phyloP scores from a whole-genome alignment of 1,140 invertebrate species.

The Mamestra configurata region DNA sequence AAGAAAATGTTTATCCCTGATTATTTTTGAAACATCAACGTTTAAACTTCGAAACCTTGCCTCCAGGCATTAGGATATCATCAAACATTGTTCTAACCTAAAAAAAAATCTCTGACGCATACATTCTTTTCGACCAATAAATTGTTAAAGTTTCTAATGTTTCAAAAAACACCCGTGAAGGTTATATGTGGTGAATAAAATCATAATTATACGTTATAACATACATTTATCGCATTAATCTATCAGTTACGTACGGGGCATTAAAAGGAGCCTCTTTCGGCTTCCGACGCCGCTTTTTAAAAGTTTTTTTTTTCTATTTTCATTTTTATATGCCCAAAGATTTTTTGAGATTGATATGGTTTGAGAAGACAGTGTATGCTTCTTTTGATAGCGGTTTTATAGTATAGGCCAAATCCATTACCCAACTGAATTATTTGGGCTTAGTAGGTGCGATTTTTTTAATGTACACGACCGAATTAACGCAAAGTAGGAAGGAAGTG shows the following conservation, averaged over 20 bases:
- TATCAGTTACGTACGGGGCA: conserved; percentile 64
- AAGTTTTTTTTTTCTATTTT: not conserved
- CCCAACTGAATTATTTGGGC: no score
- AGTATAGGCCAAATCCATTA: no score
- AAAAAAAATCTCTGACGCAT: conserved; percentile 12
- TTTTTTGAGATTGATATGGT: not conserved
- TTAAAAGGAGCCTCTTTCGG: conserved; percentile 58
- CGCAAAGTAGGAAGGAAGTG: no score
- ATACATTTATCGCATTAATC: conserved; percentile 79
- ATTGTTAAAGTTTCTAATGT: conserved; percentile 51
- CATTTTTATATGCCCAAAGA: not conserved
- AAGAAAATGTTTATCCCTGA: no score
- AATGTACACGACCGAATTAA: no score
- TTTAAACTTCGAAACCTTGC: no score
- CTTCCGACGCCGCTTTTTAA: conserved; percentile 68
- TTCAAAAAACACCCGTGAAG: conserved; percentile 53
- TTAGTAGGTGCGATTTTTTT: no score
- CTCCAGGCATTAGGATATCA: no score
- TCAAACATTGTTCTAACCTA: not conserved
- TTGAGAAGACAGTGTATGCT: no score
- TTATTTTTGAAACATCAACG: no score
- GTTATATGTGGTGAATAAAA: conserved; percentile 66
- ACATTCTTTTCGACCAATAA: conserved; percentile 21
- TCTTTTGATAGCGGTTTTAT: no score
- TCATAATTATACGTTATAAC: conserved; percentile 73